Percentiles rank a stretch among this genome's conserved stretches.
phyloP scores from a whole-genome alignment of 2,113 vertebrate species.

The Synchiropus splendidus region DNA sequence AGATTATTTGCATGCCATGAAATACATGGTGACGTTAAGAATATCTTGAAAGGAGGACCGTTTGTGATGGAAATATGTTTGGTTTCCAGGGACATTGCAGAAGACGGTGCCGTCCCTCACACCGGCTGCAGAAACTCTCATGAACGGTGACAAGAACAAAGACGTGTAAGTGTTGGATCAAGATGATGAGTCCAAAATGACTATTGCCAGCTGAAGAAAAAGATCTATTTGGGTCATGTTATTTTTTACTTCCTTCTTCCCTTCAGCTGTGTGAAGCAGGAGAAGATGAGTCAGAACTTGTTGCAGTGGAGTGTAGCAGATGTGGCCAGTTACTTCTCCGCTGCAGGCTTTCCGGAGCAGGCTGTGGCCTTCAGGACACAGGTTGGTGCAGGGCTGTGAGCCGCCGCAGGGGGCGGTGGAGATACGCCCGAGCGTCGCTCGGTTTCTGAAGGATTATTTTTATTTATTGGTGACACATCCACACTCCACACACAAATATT shows the following conservation, averaged over 20 bases:
- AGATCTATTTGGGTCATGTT: no score
- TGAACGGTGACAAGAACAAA: constrained; percentile 46
- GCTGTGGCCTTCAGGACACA: constrained; percentile 79
- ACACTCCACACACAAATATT: no score
- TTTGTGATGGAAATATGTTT: background rate
- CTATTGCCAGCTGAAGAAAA: background rate
- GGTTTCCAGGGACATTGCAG: constrained; percentile 45
- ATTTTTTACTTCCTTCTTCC: constrained; percentile 5
- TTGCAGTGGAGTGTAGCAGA: constrained; percentile 82
- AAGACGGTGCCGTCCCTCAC: constrained; percentile 38
- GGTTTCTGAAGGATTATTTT: no score
- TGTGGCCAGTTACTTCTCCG: constrained; percentile 80
- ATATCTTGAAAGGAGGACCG: no score
- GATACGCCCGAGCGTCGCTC: no score
- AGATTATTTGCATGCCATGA: no score
- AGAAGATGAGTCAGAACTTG: constrained; percentile 70
- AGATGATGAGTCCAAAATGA: background rate
- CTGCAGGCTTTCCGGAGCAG: constrained; percentile 83
- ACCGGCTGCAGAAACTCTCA: constrained; percentile 29
- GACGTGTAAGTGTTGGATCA: constrained; percentile 53
- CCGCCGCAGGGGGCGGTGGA: constrained; percentile 15
- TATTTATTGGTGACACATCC: no score
- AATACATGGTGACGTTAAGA: no score
- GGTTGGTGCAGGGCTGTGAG: constrained; percentile 48
- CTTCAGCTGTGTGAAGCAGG: constrained; percentile 66